These are phyloP conservation scores for Heliconius nattereri DNA, from an alignment of 1,140 invertebrate genomes.

Conservation along the genomic window DNA sequence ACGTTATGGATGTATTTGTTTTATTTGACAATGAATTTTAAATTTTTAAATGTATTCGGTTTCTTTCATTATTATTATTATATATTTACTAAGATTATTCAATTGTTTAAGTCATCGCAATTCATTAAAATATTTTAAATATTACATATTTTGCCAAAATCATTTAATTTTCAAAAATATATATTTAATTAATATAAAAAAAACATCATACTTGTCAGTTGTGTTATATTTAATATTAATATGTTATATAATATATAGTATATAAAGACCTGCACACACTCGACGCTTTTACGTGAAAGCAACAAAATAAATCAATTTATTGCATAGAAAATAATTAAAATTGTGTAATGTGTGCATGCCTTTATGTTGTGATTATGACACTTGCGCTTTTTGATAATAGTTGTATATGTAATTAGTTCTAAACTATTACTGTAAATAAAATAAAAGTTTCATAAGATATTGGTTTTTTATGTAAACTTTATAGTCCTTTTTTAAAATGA, in stretches of 20 bases:
- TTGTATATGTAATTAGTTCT: neutral
- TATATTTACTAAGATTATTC: neutral
- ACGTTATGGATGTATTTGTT: neutral
- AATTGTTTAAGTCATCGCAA: neutral
- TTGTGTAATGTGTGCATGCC: neutral
- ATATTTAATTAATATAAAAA: too few species aligned
- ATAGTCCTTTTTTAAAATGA: neutral
- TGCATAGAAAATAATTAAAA: neutral
- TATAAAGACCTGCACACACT: constrained; percentile 1
- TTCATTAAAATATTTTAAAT: neutral
- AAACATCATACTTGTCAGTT: too few species aligned
- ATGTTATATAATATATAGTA: constrained; percentile 62
- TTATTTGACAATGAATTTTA: too few species aligned
- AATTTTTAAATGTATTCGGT: neutral
- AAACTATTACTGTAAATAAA: neutral
- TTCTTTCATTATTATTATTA: neutral
- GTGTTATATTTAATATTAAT: too few species aligned
- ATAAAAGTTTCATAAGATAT: neutral
- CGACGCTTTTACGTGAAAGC: neutral
- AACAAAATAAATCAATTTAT: neutral
- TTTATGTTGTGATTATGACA: neutral
- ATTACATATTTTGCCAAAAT: too few species aligned
- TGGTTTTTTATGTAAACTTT: neutral
- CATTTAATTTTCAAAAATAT: too few species aligned
- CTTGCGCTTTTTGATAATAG: neutral